Conservation (phyloP, 1,140 invertebrate genomes). For the Bathynomus jamesi region DNA sequence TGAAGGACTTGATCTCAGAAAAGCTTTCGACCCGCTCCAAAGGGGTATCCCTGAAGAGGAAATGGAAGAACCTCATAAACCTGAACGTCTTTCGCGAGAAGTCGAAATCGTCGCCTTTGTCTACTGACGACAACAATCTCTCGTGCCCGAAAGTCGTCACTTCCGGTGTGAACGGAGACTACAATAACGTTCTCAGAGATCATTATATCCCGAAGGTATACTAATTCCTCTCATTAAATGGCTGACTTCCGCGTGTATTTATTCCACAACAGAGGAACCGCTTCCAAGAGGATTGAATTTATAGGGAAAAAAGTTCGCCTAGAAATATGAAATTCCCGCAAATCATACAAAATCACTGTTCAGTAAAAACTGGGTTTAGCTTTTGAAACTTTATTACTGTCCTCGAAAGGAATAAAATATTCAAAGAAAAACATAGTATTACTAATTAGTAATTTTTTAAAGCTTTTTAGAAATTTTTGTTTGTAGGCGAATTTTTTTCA, state of each 20-base stretch:
- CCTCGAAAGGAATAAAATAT: too few relatives aligned
- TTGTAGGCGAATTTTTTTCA: too few relatives aligned
- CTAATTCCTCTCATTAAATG: background rate
- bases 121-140: background rate
- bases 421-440: too few relatives aligned
- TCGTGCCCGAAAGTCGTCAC: conserved; percentile 1
- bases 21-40: background rate
- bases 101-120: background rate
- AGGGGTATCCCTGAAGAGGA: background rate
- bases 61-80: background rate
- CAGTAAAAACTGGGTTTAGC: too few relatives aligned
- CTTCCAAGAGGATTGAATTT: too few relatives aligned
- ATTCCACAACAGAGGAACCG: too few relatives aligned
- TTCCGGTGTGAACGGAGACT: conserved; percentile 6
- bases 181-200: conserved; percentile 12
- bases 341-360: too few relatives aligned
- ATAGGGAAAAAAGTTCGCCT: too few relatives aligned
- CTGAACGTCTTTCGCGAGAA: background rate
- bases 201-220: background rate
- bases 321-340: too few relatives aligned
- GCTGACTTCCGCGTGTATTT: background rate
- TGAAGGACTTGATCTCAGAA: background rate
- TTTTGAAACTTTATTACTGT: too few relatives aligned
- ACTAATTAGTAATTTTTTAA: too few relatives aligned
- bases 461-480: too few relatives aligned